Evolutionary conservation across 2,888 invertebrate species (phyloP).

Genomic region (Cheilosia pagana): DNA sequence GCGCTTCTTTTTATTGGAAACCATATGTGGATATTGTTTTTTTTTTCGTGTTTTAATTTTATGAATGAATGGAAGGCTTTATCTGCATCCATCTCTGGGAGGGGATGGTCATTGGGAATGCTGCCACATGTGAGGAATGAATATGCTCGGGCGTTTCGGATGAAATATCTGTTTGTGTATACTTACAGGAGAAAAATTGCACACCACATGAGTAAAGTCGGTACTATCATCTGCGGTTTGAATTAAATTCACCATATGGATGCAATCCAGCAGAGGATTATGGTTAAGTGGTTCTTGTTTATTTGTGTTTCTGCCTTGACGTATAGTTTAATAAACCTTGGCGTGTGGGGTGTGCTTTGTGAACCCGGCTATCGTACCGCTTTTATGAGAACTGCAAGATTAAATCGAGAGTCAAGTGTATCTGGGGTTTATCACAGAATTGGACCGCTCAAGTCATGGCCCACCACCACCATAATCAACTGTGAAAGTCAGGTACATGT

Average conservation of each 20-base stretch:
- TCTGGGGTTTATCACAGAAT: no score
- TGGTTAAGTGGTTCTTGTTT: not conserved
- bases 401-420: no score
- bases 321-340: no score
- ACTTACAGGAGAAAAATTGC: conserved; percentile 36
- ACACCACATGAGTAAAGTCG: conserved; percentile 15
- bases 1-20: conserved; percentile 50
- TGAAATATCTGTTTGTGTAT: conserved; percentile 49
- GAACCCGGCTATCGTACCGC: no score
- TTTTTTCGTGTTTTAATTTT: conserved; percentile 53
- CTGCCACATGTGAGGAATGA: conserved; percentile 33
- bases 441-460: no score
- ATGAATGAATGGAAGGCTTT: conserved; percentile 44
- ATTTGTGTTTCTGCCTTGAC: not conserved
- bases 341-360: no score
- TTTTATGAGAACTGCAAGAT: no score
- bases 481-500: no score
- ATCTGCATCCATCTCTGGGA: conserved; percentile 42
- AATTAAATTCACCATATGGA: conserved; percentile 59
- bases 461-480: no score
- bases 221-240: conserved; percentile 38
- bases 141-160: conserved; percentile 19
- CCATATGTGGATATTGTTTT: conserved; percentile 22
- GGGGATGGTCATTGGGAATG: conserved; percentile 37
- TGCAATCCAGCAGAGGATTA: conserved; percentile 33